A percentile compares a stretch with the other conserved stretches of the same genome.
Evolutionary conservation across 2,113 vertebrate genomes (phyloP).

Genomic region (Gavialis gangeticus): DNA sequence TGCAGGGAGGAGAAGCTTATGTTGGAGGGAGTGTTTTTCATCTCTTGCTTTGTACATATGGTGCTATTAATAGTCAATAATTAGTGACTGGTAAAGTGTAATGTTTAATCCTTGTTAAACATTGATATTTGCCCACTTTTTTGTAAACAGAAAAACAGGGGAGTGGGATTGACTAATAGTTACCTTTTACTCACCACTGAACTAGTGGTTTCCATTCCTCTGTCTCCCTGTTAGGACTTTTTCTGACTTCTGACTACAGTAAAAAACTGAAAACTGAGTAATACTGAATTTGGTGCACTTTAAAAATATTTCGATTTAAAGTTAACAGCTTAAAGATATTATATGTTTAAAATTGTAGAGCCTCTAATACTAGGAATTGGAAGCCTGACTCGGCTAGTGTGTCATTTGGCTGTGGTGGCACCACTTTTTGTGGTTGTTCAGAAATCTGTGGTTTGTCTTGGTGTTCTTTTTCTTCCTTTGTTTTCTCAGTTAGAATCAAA

Average conservation of each 20-base stretch:
- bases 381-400: constrained; percentile 56
- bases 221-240: not conserved
- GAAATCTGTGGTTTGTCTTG: constrained; percentile 70
- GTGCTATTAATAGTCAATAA: constrained; percentile 13
- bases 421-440: constrained; percentile 68
- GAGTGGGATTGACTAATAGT: not conserved
- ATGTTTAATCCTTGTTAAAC: constrained; percentile 29
- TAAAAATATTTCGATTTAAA: not conserved
- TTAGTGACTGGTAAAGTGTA: constrained; percentile 35
- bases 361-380: constrained; percentile 33
- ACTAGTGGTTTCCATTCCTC: not conserved
- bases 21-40: not conserved
- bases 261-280: not conserved
- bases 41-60: not conserved
- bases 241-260: not conserved
- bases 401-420: constrained; percentile 55
- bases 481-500: constrained; percentile 64
- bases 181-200: not conserved
- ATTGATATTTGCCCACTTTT: constrained; percentile 34
- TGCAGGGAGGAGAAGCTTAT: fast-evolving
- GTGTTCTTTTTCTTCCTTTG: constrained; percentile 64
- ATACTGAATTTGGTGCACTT: not conserved
- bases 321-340: not conserved
- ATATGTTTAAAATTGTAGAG: constrained; percentile 1
- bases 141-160: constrained; percentile 16